Conservation (phyloP, 2,113 vertebrate genomes). For the Pteropus alecto region DNA sequence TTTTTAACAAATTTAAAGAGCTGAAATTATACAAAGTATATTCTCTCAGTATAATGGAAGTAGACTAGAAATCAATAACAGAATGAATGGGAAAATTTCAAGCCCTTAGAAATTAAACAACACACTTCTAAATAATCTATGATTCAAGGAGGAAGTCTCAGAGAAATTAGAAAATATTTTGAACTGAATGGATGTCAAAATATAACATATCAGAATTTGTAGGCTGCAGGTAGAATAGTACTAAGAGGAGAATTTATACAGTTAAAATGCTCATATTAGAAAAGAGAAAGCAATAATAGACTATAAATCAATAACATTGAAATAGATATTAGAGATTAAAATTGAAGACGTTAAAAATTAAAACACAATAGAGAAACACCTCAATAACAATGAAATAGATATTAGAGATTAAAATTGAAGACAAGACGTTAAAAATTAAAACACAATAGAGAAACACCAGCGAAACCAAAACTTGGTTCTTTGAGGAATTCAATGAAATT, state of each 20-base stretch:
- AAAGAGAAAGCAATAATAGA: not conserved
- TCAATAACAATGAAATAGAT: not conserved
- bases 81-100: not conserved
- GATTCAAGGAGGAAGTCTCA: not conserved
- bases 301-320: not conserved
- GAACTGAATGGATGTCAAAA: not conserved
- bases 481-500: not conserved
- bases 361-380: not conserved
- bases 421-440: too few species aligned
- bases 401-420: too few species aligned
- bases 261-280: not conserved
- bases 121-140: not conserved
- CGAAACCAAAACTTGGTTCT: not conserved
- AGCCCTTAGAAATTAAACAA: not conserved
- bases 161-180: not conserved
- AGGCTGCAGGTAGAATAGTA: not conserved
- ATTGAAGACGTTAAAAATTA: too few species aligned
- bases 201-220: not conserved
- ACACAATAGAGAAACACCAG: not conserved
- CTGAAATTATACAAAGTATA: not conserved
- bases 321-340: not conserved
- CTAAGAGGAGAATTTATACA: not conserved
- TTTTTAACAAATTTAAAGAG: not conserved
- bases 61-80: not conserved
- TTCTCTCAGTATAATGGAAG: not conserved